phyloP scores from a whole-genome alignment of 2,888 invertebrate genomes.

The Griposia aprilina region DNA sequence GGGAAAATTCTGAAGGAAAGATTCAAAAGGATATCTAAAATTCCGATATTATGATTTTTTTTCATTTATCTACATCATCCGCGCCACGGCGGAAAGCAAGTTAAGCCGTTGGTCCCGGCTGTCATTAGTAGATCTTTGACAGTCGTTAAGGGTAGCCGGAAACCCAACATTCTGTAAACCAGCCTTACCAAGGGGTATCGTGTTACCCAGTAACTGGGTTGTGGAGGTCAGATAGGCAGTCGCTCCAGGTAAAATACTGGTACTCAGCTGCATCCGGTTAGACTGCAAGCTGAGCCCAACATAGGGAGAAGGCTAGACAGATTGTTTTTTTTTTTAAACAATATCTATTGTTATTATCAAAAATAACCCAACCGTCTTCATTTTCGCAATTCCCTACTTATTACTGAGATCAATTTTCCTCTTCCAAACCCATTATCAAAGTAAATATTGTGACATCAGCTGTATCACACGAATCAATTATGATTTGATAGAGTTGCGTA shows the following conservation, averaged over 20 bases:
- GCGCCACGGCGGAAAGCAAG: background rate
- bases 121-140: background rate
- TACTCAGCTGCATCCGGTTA: background rate
- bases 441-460: conserved; percentile 54
- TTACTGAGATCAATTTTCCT: conserved; percentile 12
- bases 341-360: background rate
- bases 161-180: no score
- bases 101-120: background rate
- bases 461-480: conserved; percentile 55
- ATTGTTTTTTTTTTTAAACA: background rate
- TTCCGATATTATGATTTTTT: background rate
- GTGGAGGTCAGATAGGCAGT: background rate
- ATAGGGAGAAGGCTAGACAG: background rate
- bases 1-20: background rate
- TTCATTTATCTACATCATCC: background rate
- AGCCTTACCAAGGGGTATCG: background rate
- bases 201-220: background rate
- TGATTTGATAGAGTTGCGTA: conserved; percentile 32
- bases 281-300: background rate
- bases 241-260: background rate
- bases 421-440: conserved; percentile 42
- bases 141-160: background rate
- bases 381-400: background rate
- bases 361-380: conserved; percentile 25
- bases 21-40: background rate